phyloP scores from a whole-genome alignment of 2,113 vertebrate genomes.

The Megaceryle torquata region DNA sequence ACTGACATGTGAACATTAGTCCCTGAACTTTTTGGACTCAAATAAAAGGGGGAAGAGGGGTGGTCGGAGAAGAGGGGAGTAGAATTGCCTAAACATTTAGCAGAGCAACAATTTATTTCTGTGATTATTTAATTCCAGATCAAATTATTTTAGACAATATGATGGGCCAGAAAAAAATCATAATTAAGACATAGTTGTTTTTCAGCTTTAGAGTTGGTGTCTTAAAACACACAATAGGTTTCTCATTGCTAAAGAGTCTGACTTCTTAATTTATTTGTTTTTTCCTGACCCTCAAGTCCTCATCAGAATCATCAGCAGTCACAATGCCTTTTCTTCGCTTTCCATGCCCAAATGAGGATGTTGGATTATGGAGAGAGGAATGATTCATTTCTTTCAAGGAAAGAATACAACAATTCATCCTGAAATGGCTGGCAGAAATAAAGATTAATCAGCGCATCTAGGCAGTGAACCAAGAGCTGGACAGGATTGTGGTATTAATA shows the following conservation, averaged over 20 bases:
- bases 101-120: neutral
- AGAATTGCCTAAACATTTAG: neutral
- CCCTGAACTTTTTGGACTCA: neutral
- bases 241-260: neutral
- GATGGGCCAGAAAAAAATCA: neutral
- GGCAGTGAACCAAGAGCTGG: neutral
- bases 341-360: neutral
- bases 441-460: neutral
- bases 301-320: neutral
- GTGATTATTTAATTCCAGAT: neutral
- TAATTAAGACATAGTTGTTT: neutral
- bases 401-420: neutral
- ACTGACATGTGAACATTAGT: neutral
- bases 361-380: neutral
- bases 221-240: neutral
- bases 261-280: neutral
- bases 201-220: neutral
- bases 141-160: neutral
- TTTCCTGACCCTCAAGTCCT: neutral
- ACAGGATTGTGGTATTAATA: neutral
- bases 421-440: slow-evolving; percentile 17
- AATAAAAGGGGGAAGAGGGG: neutral
- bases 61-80: neutral
- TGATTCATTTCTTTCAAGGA: slow-evolving; percentile 18
- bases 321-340: neutral